phyloP scores from a whole-genome alignment of 1,140 invertebrate genomes.

The Octopus sinensis region DNA sequence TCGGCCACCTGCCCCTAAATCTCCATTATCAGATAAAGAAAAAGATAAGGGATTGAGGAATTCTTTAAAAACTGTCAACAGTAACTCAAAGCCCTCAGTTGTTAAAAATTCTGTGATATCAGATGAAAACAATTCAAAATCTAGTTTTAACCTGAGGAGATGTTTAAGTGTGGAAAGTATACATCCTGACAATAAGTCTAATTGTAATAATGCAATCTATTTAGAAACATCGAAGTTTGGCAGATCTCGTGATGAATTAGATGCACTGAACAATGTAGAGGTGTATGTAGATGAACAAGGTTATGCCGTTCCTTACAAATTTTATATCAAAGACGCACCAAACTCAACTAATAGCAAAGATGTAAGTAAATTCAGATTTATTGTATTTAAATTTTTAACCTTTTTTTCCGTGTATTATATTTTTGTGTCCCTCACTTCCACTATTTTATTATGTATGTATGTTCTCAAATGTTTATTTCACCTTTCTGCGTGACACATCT shows the following conservation, averaged over 20 bases:
- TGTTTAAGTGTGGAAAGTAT: constrained; percentile 34
- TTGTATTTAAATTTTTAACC: no score
- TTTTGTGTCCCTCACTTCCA: no score
- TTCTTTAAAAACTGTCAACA: neutral
- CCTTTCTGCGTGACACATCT: no score
- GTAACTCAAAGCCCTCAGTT: neutral
- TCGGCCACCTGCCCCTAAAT: constrained; percentile 1
- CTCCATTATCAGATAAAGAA: neutral
- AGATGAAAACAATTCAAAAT: neutral
- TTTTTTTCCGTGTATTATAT: no score
- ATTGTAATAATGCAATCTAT: neutral
- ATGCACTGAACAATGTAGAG: constrained; percentile 21
- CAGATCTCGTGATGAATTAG: constrained; percentile 16
- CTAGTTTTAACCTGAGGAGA: constrained; percentile 18
- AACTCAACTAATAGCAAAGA: neutral
- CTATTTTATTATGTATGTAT: no score
- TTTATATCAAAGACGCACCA: constrained; percentile 22
- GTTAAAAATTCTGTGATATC: neutral
- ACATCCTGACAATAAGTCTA: constrained; percentile 12
- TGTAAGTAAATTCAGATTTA: neutral
- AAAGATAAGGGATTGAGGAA: neutral
- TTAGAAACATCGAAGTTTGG: constrained; percentile 14
- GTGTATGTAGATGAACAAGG: constrained; percentile 36
- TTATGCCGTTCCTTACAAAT: constrained; percentile 38
- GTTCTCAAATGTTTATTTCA: no score